Evolutionary conservation across 1,140 invertebrate species (phyloP).

Genomic region (Phenacoccus solenopsis): DNA sequence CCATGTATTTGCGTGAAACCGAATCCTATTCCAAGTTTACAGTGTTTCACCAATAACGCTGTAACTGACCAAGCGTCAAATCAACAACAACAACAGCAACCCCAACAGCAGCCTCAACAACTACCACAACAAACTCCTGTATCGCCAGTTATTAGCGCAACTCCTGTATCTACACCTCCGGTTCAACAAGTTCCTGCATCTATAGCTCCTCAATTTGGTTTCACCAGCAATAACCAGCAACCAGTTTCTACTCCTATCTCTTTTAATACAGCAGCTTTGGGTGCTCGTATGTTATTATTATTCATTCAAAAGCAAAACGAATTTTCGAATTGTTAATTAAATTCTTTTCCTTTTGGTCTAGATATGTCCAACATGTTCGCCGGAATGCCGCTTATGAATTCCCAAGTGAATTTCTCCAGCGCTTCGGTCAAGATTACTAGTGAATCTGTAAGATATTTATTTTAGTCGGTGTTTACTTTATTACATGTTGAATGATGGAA

Average conservation of each 20-base stretch:
- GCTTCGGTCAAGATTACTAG: no score
- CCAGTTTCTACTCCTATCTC: not conserved
- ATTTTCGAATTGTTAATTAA: no score
- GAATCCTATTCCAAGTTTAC: not conserved
- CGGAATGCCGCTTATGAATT: no score
- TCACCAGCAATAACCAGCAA: not conserved
- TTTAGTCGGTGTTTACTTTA: no score
- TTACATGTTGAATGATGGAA: no score
- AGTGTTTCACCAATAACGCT: not conserved
- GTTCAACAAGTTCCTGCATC: not conserved
- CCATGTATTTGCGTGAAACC: not conserved
- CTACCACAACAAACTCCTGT: not conserved
- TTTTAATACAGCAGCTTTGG: not conserved
- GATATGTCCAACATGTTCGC: no score
- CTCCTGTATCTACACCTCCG: not conserved
- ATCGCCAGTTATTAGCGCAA: not conserved
- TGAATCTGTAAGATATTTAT: no score
- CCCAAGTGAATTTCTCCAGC: no score
- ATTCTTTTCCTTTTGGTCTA: no score
- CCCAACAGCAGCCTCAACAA: not conserved
- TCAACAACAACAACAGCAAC: not conserved
- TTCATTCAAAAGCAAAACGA: no score
- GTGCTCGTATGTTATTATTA: not conserved
- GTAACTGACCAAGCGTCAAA: not conserved
- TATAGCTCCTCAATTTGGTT: not conserved